Base-by-base conservation (phyloP, 2,888 invertebrate species). In the Buathra laborator region DNA sequence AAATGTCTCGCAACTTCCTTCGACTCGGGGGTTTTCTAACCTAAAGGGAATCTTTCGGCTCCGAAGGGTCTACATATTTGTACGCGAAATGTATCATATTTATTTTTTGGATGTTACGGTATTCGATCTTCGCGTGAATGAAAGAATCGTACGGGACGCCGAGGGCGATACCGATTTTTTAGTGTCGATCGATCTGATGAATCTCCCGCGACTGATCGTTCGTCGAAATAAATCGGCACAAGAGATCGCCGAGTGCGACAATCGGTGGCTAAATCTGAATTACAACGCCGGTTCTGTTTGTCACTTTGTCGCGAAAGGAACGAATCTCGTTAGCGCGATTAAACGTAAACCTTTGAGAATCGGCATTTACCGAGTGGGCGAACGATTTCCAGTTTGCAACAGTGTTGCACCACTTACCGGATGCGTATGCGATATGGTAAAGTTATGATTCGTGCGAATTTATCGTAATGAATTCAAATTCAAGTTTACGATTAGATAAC, bases 381-480 rank as follows among this genome's bases (percentile, higher is more conserved):
- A 90, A 19, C 76, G 51, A 43, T 90, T 86, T 51, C 90, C 90
- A 3, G 48, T 89, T 14, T 90, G 90, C 51, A 16, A 85, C 6
- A 71, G 71, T 14, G 62, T 76, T 12, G 82, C 87, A 1, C 75
- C 84, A 14, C 84, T 90, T 44, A 72, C 84, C 3, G 89, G 89
- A 29, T 90, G 90, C 74, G 86, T 86, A 43, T 90, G 89, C 46
- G 88, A 89, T 32, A 75, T 89, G 85, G 90, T 90, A 77, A 86
- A 43, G 66, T 62, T 32, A 5, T 6, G 1, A 0, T 24, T 7
- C 16, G 5, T 2, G 2, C 14, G 43, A 12, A 12, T 29, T 29
- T 24, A 19, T 71, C 29, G 43, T 9, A 12, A n/a, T 3, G 24
- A 53, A 24, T 16, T n/a, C 76, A 5, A 12, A 62, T 37, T 10